phyloP scores from a whole-genome alignment of 1,140 invertebrate species.

The Lamellibrachia luymesi region DNA sequence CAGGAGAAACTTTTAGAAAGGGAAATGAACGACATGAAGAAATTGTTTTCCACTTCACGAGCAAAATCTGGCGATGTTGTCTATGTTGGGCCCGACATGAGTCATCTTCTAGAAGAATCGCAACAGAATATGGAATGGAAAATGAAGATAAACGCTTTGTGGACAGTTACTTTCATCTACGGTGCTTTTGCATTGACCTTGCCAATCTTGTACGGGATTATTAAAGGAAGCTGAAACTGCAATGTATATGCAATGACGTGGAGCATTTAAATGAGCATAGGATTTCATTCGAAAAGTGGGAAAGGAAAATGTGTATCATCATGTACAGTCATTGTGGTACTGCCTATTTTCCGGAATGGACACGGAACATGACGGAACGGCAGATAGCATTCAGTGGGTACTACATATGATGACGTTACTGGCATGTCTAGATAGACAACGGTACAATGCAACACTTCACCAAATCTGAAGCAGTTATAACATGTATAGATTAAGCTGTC shows the following conservation, averaged over 20 bases:
- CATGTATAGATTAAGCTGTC: too few species aligned
- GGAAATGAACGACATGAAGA: slow-evolving; percentile 34
- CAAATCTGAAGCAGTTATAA: too few species aligned
- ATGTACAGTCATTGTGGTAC: not conserved
- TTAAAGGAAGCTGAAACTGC: slow-evolving; percentile 32
- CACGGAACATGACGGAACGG: too few species aligned
- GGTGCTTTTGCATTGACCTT: slow-evolving; percentile 42
- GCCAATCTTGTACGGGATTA: slow-evolving; percentile 43
- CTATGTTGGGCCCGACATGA: slow-evolving; percentile 50
- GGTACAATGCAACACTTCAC: too few species aligned
- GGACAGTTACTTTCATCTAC: slow-evolving; percentile 44
- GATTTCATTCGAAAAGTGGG: not conserved
- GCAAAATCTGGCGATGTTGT: slow-evolving; percentile 35
- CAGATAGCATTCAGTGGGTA: too few species aligned
- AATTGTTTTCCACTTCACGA: slow-evolving; percentile 18
- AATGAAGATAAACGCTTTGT: slow-evolving; percentile 47
- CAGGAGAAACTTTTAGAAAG: slow-evolving; percentile 30
- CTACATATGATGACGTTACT: too few species aligned
- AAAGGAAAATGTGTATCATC: not conserved
- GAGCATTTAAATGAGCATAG: not conserved
- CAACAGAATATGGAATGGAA: slow-evolving; percentile 49
- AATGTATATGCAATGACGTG: not conserved
- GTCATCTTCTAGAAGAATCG: slow-evolving; percentile 38
- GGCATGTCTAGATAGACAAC: too few species aligned
- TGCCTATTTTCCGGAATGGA: too few species aligned